Evolutionary conservation across 2,888 invertebrate species (phyloP), one percentile per base, ranked within the genome.

Genomic region (Agrilus biguttatus): DNA sequence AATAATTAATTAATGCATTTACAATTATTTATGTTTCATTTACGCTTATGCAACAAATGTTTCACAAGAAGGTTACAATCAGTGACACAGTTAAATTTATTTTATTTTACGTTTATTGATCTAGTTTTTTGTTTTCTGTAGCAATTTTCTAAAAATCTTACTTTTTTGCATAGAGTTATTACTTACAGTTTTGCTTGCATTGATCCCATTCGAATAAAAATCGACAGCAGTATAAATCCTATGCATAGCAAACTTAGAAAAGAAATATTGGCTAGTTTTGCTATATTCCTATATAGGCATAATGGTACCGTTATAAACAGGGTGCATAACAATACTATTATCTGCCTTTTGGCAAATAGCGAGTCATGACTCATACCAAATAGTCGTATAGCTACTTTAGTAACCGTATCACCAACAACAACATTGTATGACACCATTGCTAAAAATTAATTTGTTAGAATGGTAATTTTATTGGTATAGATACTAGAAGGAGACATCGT

Each of bases 371-470:
- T 60, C 32, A 75, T 66, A 40, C 74, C 73, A 12, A 80, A 76
- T 40, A 86, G 70, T 47, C 85, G 71, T n/a, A 80, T 71, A 43
- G 87, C 69, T 14, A 88, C 83, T 66, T 86, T 86, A 13, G 87
- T 86, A 36, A 86, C 73, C 0, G 87, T 88, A 59, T 89, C 88
- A 14, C 87, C 88, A 28, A 88, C 86, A 14, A 87, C 86, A 14
- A 88, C 81, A 63, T 88, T 88, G 65, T 88, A 88, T 44, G 86
- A 86, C 45, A 87, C 82, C 86, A 88, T 87, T 8, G 86, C 87
- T 86, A 70, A 34, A 72, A 71, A 43, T 23, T 10, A 42, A 14
- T 36, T 36, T 34, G 47, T 45, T 44, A 50, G 43, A 38, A 40
- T 12, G 5, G 13, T 17, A 2, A 4, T 17, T 17, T 17, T 17